A percentile compares a stretch with the other conserved stretches of the same genome.
phyloP scores from a whole-genome alignment of 2,888 invertebrate species.

The Tetragonula carbonaria region DNA sequence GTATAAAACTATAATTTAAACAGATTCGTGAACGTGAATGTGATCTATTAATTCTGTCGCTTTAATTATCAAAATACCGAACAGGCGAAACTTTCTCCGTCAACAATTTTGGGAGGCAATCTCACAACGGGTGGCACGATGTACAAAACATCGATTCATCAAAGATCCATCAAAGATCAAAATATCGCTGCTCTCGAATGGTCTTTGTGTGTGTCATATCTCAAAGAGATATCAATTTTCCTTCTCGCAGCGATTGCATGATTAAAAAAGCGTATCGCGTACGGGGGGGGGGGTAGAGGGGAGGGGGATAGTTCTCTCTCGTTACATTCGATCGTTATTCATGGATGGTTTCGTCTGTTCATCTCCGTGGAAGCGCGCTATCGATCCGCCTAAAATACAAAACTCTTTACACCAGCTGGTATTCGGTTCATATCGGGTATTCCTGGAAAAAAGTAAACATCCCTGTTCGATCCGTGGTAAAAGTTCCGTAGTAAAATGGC shows the following conservation, averaged over 20 bases:
- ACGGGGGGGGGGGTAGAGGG: background rate
- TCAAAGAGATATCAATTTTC: conserved; percentile 44
- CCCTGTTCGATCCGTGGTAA: background rate
- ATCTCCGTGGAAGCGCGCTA: background rate
- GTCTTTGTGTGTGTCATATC: conserved; percentile 18
- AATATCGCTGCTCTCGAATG: background rate
- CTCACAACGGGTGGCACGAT: background rate
- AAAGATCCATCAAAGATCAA: conserved; percentile 47
- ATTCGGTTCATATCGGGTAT: too few relatives aligned
- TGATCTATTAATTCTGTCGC: background rate
- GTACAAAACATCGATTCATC: conserved; percentile 23
- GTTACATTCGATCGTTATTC: conserved; percentile 31
- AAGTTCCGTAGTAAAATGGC: background rate
- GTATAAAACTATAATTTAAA: too few relatives aligned
- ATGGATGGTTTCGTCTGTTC: conserved; percentile 23
- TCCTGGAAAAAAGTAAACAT: background rate
- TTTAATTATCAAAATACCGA: conserved; percentile 12
- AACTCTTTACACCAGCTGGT: background rate
- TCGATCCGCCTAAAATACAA: background rate
- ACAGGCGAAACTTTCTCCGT: background rate
- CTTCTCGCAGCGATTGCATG: conserved; percentile 39
- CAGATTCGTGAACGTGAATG: too few relatives aligned
- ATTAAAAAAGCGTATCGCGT: conserved; percentile 46
- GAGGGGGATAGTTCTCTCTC: background rate
- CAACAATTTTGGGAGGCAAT: conserved; percentile 7